Base-by-base conservation (phyloP, 2,888 invertebrate species). In the Tricholauxania praeusta region DNA sequence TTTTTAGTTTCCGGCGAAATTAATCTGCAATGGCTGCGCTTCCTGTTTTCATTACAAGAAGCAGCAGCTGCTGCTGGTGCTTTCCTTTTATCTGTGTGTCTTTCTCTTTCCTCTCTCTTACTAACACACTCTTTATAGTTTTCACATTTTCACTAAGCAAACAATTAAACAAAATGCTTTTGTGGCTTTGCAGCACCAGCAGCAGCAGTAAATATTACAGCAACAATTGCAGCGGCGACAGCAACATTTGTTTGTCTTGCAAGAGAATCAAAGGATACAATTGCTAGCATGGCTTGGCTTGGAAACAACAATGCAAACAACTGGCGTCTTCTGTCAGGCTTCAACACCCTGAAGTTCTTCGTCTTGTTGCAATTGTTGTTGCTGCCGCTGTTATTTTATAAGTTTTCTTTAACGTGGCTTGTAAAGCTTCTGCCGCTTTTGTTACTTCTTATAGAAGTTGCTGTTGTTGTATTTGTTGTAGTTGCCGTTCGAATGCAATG, bases 121-220 rank as follows among this genome's bases (percentile, higher is more conserved):
- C 19, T 55, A 10, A 28, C 28, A 28, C 28, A 28, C 28, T 28
- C 28, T 28, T 28, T 66, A 14, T 66, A 66, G 65, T 66, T 63
- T 17, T 22, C 22, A 51, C 67, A 57, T 69, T 48, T 69, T 60
- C 69, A 39, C 60, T 69, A 62, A 52, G 51, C 51, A 62, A 69
- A 69, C 69, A 69, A 69, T 69, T 69, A 69, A 69, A 62, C 69
- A 60, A 69, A 51, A 62, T 51, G 69, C 60, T 69, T 60, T 59
- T 53, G 66, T 66, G 53, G 32, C 52, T 63, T 63, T 28, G 12
- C 63, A 63, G 39, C 59, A 28, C 28, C 14, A 67, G 39, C 28
- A 65, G 28, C 28, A 51, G 14, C 32, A 62, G 5, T 47, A 63
- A 63, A 39, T 10, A 39, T 39, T 10, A 39, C 39, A 39, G 39